Conservation (phyloP, 2,113 vertebrate genomes). For the Sceloporus undulatus region DNA sequence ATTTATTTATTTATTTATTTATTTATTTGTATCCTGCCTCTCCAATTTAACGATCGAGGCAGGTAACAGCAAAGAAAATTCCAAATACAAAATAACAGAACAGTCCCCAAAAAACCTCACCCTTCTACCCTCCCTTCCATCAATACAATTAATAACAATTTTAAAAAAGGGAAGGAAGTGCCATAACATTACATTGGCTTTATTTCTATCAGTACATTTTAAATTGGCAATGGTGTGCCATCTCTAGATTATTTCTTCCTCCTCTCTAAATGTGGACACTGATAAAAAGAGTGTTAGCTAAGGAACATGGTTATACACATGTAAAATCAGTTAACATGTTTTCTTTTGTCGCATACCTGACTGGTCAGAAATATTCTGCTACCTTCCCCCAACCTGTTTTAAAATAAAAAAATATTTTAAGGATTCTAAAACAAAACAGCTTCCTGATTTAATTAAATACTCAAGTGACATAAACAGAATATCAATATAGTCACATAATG, state of each 20-base stretch:
- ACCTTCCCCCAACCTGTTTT: neutral
- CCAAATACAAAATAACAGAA: no score
- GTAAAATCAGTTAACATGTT: neutral
- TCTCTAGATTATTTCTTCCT: neutral
- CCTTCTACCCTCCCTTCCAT: no score
- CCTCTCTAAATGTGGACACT: neutral
- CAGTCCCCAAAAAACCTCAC: no score
- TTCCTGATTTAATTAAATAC: conserved; percentile 24
- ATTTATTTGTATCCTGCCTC: no score
- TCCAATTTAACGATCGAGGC: no score
- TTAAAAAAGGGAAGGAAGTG: no score
- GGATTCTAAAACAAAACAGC: conserved; percentile 4
- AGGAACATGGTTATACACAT: neutral
- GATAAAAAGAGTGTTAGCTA: neutral
- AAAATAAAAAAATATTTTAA: neutral
- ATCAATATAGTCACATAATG: conserved; percentile 60
- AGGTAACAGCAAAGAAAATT: no score
- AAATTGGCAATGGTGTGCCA: neutral
- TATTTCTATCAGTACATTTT: neutral
- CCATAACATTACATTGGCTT: neutral
- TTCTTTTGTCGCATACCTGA: neutral
- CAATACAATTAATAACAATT: no score
- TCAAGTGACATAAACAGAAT: conserved; percentile 49
- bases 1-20: no score
- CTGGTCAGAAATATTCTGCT: neutral